Evolutionary conservation across 1,140 invertebrate genomes (phyloP).

Genomic region (Sitobion miscanthi): DNA sequence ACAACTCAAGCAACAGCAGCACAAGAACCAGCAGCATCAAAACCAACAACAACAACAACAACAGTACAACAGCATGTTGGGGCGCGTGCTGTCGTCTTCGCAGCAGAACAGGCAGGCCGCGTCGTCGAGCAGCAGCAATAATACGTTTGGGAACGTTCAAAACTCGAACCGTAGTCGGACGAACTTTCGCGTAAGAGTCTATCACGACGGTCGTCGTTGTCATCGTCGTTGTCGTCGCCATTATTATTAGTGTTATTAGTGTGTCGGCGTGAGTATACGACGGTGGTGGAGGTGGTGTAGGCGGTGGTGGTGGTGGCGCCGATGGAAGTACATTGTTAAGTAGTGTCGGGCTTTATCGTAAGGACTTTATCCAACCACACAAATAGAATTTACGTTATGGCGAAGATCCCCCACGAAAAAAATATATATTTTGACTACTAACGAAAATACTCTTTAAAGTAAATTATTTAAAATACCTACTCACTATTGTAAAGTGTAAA

Average conservation of each 20-base stretch:
- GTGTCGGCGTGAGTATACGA: not conserved
- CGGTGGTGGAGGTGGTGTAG: not conserved
- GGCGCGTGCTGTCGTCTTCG: not conserved
- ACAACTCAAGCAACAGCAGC: not conserved
- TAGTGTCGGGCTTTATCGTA: not conserved
- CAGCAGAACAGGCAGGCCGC: not conserved
- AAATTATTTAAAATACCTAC: not conserved
- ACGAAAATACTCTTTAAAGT: not conserved
- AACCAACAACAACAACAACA: not conserved
- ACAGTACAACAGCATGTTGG: not conserved
- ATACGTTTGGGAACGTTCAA: not conserved
- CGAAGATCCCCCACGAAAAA: not conserved
- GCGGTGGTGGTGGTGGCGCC: not conserved
- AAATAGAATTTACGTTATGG: not conserved
- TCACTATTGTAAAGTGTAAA: not conserved
- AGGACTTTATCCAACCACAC: not conserved
- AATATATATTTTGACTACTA: not conserved
- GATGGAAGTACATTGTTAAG: not conserved
- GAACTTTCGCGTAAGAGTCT: conserved; percentile 22
- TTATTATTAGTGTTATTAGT: not conserved
- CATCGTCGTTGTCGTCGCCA: not conserved
- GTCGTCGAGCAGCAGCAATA: not conserved
- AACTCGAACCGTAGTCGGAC: not conserved
- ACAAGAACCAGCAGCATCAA: not conserved
- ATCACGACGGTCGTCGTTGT: not conserved